These are phyloP conservation scores for Phrynocephalus vlangalii DNA, from an alignment of 2,797 vertebrate species.

Conservation along the genomic window DNA sequence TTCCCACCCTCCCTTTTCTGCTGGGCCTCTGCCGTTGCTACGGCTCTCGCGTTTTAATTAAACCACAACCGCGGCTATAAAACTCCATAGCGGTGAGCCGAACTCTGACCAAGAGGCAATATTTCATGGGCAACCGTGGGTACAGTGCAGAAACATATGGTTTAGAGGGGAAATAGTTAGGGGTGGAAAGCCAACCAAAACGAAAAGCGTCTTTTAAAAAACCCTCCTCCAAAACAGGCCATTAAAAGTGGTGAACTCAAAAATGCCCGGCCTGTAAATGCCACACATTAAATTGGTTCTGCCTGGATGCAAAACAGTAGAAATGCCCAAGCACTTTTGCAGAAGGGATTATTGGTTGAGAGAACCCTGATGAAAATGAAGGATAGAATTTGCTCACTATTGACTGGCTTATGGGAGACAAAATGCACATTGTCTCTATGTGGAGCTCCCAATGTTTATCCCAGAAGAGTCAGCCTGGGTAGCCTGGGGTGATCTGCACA, in stretches of 20 bases:
- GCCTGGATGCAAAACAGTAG: neutral
- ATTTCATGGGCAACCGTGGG: neutral
- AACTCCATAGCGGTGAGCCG: constrained; percentile 17
- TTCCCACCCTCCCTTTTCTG: neutral
- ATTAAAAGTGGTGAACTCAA: constrained; percentile 1
- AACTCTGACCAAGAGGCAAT: neutral
- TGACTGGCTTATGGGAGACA: neutral
- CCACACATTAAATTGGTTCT: neutral
- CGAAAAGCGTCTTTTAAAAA: neutral
- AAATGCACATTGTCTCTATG: too few species aligned
- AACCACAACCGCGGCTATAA: constrained; percentile 30
- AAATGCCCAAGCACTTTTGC: neutral
- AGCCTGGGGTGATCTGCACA: too few species aligned
- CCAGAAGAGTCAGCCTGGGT: too few species aligned
- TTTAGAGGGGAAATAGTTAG: neutral
- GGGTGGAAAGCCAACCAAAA: neutral
- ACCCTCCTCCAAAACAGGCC: neutral
- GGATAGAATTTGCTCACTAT: neutral
- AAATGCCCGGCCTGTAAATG: neutral
- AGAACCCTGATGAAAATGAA: neutral
- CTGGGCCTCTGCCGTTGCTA: neutral
- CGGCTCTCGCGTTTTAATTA: constrained; percentile 22
- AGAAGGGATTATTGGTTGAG: neutral
- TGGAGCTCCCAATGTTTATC: too few species aligned
- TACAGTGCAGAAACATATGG: constrained; percentile 25